Percentiles rank a stretch among this genome's conserved stretches.
Evolutionary conservation across 2,797 vertebrate genomes (phyloP).

Genomic region (Moxostoma hubbsi): DNA sequence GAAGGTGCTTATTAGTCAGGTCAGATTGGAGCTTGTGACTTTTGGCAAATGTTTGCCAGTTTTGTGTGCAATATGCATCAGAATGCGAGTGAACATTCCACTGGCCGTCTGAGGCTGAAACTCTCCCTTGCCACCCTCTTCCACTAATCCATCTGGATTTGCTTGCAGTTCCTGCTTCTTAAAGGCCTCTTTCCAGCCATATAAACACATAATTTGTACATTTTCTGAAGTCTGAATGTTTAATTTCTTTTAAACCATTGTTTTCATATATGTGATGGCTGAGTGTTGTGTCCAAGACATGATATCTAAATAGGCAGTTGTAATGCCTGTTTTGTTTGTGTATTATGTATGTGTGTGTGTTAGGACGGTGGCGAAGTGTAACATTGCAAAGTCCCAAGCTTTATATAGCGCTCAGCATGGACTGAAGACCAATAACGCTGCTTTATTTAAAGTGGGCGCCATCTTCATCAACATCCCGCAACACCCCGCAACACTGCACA

Average conservation of each 20-base stretch:
- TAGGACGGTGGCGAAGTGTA: slow-evolving; percentile 98
- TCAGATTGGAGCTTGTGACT: not conserved
- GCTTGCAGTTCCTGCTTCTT: not conserved
- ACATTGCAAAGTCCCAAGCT: slow-evolving; percentile 97
- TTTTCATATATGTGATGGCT: not conserved
- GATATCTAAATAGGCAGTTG: no score
- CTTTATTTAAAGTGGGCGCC: slow-evolving; percentile 94
- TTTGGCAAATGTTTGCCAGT: not conserved
- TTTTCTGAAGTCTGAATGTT: not conserved
- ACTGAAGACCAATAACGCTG: slow-evolving; percentile 93
- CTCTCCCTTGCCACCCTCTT: not conserved
- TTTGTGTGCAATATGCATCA: no score
- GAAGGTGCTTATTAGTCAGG: not conserved
- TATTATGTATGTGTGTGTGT: slow-evolving; percentile 24
- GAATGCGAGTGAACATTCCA: no score
- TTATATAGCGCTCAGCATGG: slow-evolving; percentile 97
- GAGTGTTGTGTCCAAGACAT: not conserved
- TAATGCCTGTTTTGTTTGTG: no score
- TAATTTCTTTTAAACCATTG: slow-evolving; percentile 3
- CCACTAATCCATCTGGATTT: slow-evolving; percentile 19
- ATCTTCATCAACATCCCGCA: slow-evolving; percentile 99
- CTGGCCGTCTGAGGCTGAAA: not conserved
- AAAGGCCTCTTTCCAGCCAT: not conserved
- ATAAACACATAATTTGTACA: slow-evolving; percentile 13
- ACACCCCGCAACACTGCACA: slow-evolving; percentile 96